Base-by-base conservation (phyloP, 2,797 vertebrate genomes). In the Thamnophis elegans region DNA sequence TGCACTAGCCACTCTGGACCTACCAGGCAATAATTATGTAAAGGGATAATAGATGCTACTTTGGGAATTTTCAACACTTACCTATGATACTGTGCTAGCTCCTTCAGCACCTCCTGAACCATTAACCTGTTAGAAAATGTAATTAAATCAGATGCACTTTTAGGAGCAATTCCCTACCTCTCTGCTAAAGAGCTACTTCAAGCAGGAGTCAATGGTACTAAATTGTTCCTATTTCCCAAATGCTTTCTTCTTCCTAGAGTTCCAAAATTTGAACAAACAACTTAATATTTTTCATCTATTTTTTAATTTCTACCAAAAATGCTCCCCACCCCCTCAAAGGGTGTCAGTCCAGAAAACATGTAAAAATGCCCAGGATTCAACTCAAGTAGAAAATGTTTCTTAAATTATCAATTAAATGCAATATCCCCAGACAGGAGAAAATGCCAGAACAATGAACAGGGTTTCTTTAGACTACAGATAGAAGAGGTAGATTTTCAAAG, bases 41-140 rank as follows among this genome's bases (percentile, higher is more conserved):
- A 82, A 2, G 4, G 20, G 10, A 42, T 82, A 82, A 25, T 25
- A 25, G 73, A 42, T 82, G 42, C 53, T 18, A 22, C 1, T 28
- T 4, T 22, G 16, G 36, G 9, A 32, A n/a, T 58, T 93, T 73
- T 60, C 25, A 56, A 42, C 86, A 98, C 99, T 98, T 95, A 99
- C 99, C 99, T 98, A 8, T 99, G 99, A 95, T 98, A 99, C 95
- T 98, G 98, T 95, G 98, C 98, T 95, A 99, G 98, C 97, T 99
- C 99, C 94, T 98, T 98, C 91, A 99, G 98, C 94, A 99, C 99
- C 97, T 99, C 98, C 94, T 99, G 99, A 97, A 99, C 99, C 96
- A 98, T 99, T 97, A 99, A 95, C 98, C 99, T 99, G 93, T 56
- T 78, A 87, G 20, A 26, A 56, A 90, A 42, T 82, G 89, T 87